Conservation (phyloP, 2,113 vertebrate genomes). For the Xenopus laevis region DNA sequence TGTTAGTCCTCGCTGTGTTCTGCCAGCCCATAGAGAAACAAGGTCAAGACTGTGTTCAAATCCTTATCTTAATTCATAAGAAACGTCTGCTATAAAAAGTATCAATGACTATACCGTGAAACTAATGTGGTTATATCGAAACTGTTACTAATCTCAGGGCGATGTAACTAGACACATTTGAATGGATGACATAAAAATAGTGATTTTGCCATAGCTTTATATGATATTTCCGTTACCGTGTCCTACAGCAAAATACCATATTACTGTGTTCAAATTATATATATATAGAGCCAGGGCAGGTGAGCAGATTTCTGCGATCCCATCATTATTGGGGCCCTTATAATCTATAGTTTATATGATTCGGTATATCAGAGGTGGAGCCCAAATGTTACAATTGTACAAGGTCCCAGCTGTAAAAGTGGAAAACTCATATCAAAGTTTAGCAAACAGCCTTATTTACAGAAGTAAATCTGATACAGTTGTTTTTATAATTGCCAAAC, state of each 20-base stretch:
- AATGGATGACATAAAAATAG: not conserved
- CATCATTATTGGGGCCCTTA: too few relatives aligned
- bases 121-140: slow-evolving; percentile 7
- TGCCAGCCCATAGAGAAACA: not conserved
- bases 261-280: not conserved
- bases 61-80: slow-evolving; percentile 8
- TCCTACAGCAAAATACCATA: not conserved
- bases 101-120: not conserved
- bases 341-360: too few relatives aligned
- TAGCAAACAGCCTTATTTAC: too few relatives aligned
- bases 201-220: not conserved
- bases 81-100: slow-evolving; percentile 4
- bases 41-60: not conserved
- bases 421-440: too few relatives aligned
- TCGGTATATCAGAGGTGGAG: too few relatives aligned
- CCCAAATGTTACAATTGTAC: too few relatives aligned
- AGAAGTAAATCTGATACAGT: too few relatives aligned
- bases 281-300: too few relatives aligned
- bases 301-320: too few relatives aligned
- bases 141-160: not conserved
- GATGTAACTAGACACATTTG: slow-evolving; percentile 1
- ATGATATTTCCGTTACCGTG: not conserved
- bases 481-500: not conserved
- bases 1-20: slow-evolving; percentile 8
- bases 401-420: too few relatives aligned